Percentiles rank a stretch among this genome's conserved stretches.
These are phyloP conservation scores for Hypolimnas misippus DNA, from an alignment of 2,888 invertebrate species.

Conservation along the genomic window DNA sequence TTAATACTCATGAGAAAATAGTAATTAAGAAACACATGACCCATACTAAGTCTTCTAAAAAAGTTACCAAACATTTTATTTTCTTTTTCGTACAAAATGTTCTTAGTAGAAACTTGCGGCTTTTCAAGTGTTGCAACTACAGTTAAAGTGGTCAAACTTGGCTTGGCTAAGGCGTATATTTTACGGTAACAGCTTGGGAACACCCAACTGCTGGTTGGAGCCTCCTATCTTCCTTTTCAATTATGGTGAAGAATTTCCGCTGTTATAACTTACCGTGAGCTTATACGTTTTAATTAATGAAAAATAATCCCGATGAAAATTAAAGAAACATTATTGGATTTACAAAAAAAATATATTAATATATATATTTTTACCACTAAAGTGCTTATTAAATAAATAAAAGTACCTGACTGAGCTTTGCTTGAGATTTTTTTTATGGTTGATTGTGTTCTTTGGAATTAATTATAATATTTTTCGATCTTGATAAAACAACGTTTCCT, in stretches of 20 bases:
- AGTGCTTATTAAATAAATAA: too few relatives aligned
- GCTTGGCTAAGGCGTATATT: not conserved
- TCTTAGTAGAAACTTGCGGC: slow-evolving; percentile 3
- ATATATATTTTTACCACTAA: too few relatives aligned
- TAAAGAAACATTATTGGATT: not conserved
- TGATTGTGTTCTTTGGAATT: too few relatives aligned
- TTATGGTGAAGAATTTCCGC: not conserved
- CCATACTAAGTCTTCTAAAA: not conserved
- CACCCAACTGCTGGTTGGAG: not conserved
- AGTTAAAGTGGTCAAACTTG: not conserved
- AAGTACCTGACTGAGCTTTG: too few relatives aligned
- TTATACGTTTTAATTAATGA: too few relatives aligned
- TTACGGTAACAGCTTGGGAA: not conserved
- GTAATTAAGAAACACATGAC: not conserved
- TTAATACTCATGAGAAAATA: too few relatives aligned
- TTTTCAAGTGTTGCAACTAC: slow-evolving; percentile 2
- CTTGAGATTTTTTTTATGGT: too few relatives aligned
- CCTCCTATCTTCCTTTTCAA: not conserved
- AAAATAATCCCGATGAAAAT: too few relatives aligned
- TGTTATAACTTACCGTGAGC: too few relatives aligned
- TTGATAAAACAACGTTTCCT: too few relatives aligned
- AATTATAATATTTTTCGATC: too few relatives aligned
- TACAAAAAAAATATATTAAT: not conserved
- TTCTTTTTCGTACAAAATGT: not conserved
- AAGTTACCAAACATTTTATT: not conserved